A percentile compares a stretch with the other conserved stretches of the same genome.
Conservation (phyloP, 2,888 invertebrate species). For the Drosophila cyrtoloma region DNA sequence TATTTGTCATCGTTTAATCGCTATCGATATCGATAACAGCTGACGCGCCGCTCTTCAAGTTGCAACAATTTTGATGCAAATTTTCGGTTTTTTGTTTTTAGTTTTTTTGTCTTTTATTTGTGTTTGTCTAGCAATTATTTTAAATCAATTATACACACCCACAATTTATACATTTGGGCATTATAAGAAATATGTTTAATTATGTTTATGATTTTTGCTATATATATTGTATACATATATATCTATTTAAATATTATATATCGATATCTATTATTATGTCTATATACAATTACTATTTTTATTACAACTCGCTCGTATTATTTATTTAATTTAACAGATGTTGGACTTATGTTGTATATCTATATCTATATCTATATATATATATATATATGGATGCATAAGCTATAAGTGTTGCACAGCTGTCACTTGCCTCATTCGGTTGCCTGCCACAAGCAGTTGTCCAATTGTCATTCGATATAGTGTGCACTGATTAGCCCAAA, state of each 20-base stretch:
- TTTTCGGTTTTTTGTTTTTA: conserved; percentile 18
- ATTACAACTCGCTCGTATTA: conserved; percentile 10
- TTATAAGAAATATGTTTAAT: conserved; percentile 26
- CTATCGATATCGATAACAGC: conserved; percentile 3
- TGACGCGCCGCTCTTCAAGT: not conserved
- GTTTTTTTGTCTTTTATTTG: conserved; percentile 15
- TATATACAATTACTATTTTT: conserved; percentile 20
- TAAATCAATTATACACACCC: conserved; percentile 22
- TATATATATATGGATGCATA: not conserved
- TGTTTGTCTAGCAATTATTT: conserved; percentile 33
- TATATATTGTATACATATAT: not conserved
- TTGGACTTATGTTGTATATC: not conserved
- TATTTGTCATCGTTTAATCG: not conserved
- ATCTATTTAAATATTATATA: conserved; percentile 12
- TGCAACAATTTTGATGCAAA: conserved; percentile 4
- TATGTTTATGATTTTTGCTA: conserved; percentile 23
- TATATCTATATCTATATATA: not conserved
- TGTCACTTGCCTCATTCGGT: not conserved
- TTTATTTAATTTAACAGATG: conserved; percentile 4
- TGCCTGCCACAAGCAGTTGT: conserved; percentile 3
- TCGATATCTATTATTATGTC: conserved; percentile 8
- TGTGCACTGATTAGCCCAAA: conserved; percentile 21
- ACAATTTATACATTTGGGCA: conserved; percentile 14
- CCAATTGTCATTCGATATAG: not conserved
- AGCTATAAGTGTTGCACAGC: not conserved